Evolutionary conservation across 1,140 invertebrate species (phyloP), one percentile per base, ranked within the genome.

Genomic region (Pissodes strobi): DNA sequence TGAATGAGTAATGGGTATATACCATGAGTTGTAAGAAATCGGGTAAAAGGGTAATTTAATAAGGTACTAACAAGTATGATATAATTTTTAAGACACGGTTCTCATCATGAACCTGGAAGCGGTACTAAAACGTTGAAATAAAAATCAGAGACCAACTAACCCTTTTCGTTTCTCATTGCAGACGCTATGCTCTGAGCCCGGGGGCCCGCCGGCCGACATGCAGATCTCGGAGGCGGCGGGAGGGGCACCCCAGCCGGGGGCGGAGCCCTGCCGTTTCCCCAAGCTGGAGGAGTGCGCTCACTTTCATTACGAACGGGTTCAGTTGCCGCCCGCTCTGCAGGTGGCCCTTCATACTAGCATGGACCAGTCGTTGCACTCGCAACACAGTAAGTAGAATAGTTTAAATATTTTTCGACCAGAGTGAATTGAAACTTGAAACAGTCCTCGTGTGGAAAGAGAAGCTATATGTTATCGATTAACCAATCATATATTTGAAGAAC

Each of bases 251-350:
- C 70, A 67, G 30, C 64, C 68, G 13, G 75, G 78, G 0, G 69
- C 77, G 2, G 74, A 74, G 55, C 72, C 74, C 18, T 84, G 82
- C 59, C 80, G 86, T 5, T 98, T 97, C 82, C 95, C 95, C 5
- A 95, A 95, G 77, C 82, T 98, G 61, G 93, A 97, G 78, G 94
- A 98, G 78, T 98, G 95, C 81, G 95, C 95, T n/a, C 95, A 98
- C 78, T 98, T 98, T 80, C 95, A 98, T 78, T 98, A 98, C 79
- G 95, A 97, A 72, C 85, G 91, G 68, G 94, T 97, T 1, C 91
- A 94, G 69, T 83, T 98, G 65, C 87, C n/a, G 64, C 86, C 10
- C 84, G 86, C 62, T 0, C 79, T 96, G 5, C 84, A 86, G 74
- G 90, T 93, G 37, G 70, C 72, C 22, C 55, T 78, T 12, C 76